These are phyloP conservation scores for Phragmatobia fuliginosa DNA, from an alignment of 2,888 invertebrate species.

Conservation along the genomic window DNA sequence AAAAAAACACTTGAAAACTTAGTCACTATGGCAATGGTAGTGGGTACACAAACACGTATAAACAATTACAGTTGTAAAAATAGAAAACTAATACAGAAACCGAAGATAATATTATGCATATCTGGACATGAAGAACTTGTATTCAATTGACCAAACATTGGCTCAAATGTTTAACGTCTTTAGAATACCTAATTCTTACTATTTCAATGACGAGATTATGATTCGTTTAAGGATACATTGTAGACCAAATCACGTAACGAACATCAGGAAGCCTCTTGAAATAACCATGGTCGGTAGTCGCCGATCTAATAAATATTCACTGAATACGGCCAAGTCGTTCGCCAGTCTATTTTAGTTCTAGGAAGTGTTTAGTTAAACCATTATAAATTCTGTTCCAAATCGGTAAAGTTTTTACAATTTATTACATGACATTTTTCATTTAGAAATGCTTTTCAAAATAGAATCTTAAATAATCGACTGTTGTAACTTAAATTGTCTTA, in stretches of 20 bases:
- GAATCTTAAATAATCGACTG: background rate
- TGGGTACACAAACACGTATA: too few species aligned
- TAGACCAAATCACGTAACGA: background rate
- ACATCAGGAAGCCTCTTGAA: slow-evolving; percentile 17
- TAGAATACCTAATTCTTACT: background rate
- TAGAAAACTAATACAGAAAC: too few species aligned
- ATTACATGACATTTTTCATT: background rate
- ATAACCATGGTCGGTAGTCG: slow-evolving; percentile 35
- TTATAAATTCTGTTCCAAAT: slow-evolving; percentile 41
- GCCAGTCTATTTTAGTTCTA: slow-evolving; percentile 57
- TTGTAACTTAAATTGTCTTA: background rate
- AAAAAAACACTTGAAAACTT: too few species aligned
- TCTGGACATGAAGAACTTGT: too few species aligned
- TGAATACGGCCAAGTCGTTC: slow-evolving; percentile 26
- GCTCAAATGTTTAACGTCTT: background rate
- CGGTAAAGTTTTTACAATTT: background rate
- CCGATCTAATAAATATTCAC: slow-evolving; percentile 50
- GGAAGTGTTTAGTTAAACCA: slow-evolving; percentile 51
- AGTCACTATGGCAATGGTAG: too few species aligned
- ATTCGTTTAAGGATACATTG: background rate
- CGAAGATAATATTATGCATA: too few species aligned
- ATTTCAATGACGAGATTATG: background rate
- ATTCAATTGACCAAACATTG: background rate
- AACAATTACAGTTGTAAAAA: too few species aligned
- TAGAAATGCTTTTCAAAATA: background rate